phyloP scores from a whole-genome alignment of 1,140 invertebrate species.

The Cepaea nemoralis region DNA sequence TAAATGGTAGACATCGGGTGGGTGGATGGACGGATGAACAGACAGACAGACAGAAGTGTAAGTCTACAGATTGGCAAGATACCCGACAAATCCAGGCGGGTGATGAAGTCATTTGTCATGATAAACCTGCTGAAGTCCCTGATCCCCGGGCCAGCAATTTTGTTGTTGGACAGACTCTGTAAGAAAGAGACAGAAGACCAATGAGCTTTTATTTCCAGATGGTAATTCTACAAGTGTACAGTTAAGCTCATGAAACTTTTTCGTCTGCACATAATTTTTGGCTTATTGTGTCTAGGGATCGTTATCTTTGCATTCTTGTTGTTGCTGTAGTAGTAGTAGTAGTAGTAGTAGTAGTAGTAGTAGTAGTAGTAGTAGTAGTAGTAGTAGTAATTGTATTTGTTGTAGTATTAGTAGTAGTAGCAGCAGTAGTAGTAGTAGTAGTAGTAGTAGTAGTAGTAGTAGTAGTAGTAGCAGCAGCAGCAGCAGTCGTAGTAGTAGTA shows the following conservation, averaged over 20 bases:
- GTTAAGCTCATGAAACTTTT: too few species aligned
- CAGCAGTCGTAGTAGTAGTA: too few species aligned
- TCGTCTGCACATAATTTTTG: too few species aligned
- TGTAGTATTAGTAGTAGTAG: too few species aligned
- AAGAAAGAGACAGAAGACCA: neutral
- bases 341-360: constrained; percentile 20
- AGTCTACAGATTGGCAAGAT: neutral
- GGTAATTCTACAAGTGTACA: too few species aligned
- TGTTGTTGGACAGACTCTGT: constrained; percentile 32
- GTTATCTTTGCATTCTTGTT: too few species aligned
- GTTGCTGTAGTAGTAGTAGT: constrained; percentile 72
- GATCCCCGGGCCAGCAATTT: neutral
- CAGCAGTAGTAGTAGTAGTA: neutral
- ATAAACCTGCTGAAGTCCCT: neutral
- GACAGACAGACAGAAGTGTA: too few species aligned
- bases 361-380: constrained; percentile 30
- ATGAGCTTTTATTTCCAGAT: neutral
- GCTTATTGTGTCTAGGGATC: too few species aligned
- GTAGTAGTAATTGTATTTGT: constrained; percentile 19
- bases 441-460: constrained; percentile 6
- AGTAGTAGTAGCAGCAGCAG: neutral
- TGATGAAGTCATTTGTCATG: neutral
- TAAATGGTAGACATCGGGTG: too few species aligned
- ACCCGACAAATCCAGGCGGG: constrained; percentile 30
- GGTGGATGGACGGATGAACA: too few species aligned